Evolutionary conservation across 2,888 invertebrate genomes (phyloP), one percentile per base, ranked within the genome.

Genomic region (Phytoseiulus persimilis): DNA sequence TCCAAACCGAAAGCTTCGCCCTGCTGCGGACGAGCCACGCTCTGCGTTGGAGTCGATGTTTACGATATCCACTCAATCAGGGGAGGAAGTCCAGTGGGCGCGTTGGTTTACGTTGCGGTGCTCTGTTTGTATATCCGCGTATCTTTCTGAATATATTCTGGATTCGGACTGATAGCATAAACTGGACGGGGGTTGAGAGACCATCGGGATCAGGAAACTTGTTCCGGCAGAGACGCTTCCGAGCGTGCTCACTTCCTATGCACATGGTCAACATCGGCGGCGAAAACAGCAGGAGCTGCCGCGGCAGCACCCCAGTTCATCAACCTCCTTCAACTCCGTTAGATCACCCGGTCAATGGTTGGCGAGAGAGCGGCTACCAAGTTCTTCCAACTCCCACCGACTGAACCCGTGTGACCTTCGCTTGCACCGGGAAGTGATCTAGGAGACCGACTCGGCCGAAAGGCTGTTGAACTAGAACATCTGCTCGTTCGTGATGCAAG

Each of bases 401-500:
- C 32, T 87, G 87, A 87, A 87, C 87, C 33, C 45, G 33, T 33
- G n/a, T 45, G 87, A 87, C 87, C 87, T 32, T 84, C 33, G 84
- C 32, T 33, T 87, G 87, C 87, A 87, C 87, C 33, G 87, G n/a
- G 87, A 87, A 87, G 87, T 87, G 87, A 39, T 32, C 87, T 33
- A 87, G 39, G 87, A 87, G 5, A n/a, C 9, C 32, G 87, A 33
- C 39, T 87, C n/a, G 84, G n/a, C n/a, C n/a, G 6, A 18, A 23
- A 87, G 87, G 87, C 87, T 87, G 87, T 87, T 87, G 87, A 87
- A 87, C 87, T 45, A 28, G n/a, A 45, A 87, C 87, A 87, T 87
- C 87, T 87, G 87, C 87, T 87, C 32, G 45, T 39, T 31, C n/a
- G 87, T 87, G 87, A 87, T 87, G 87, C 33, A 87, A 87, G 39